These are phyloP conservation scores for Stylophora pistillata DNA, from an alignment of 64 coral and sea anemone species.

Conservation along the genomic window DNA sequence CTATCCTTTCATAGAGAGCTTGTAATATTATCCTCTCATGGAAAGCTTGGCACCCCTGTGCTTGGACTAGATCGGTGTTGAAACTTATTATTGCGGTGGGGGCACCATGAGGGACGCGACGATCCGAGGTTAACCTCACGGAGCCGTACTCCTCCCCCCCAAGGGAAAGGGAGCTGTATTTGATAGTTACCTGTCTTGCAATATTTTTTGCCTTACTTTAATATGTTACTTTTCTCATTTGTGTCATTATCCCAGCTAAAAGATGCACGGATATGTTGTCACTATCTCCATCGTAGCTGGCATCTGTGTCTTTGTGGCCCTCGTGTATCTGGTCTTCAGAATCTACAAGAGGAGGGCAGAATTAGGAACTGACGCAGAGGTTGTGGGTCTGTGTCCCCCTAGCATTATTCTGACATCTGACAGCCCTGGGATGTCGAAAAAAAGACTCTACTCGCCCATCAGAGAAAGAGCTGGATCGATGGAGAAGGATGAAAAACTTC, in stretches of 20 bases:
- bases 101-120: too few relatives aligned
- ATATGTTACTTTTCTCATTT: not conserved
- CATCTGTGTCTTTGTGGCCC: not conserved
- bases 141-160: not conserved
- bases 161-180: too few relatives aligned
- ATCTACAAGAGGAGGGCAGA: constrained; percentile 18
- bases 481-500: constrained; percentile 63
- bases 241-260: constrained; percentile 5
- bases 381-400: not conserved
- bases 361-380: not conserved
- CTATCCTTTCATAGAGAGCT: too few relatives aligned
- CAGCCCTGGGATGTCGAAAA: constrained; percentile 13
- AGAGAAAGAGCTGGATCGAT: constrained; percentile 11
- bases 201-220: too few relatives aligned
- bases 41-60: too few relatives aligned
- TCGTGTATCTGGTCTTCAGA: constrained; percentile 22
- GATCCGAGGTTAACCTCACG: not conserved
- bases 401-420: constrained; percentile 33
- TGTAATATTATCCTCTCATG: too few relatives aligned
- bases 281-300: constrained; percentile 17
- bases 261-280: constrained; percentile 48
- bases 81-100: too few relatives aligned
- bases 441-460: constrained; percentile 29
- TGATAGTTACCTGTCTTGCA: too few relatives aligned
- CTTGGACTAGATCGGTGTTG: too few relatives aligned